phyloP scores from a whole-genome alignment of 2,888 invertebrate species.

The Rhodophaea formosa region DNA sequence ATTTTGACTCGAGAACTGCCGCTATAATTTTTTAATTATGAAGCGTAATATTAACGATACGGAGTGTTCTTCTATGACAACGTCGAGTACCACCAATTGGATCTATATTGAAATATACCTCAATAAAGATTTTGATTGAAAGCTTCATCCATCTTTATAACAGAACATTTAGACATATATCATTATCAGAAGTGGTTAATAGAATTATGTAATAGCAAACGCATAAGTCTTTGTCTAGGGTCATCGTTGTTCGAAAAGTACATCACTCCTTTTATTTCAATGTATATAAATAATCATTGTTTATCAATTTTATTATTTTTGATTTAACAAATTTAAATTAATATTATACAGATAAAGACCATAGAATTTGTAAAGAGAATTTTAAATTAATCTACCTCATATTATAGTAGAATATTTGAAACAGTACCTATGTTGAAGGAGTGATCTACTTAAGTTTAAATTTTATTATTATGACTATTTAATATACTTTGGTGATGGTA shows the following conservation, averaged over 20 bases:
- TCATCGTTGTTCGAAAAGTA: background rate
- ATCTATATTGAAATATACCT: too few species aligned
- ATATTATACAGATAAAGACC: background rate
- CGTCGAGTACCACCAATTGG: too few species aligned
- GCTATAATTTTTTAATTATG: too few species aligned
- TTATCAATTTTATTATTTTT: background rate
- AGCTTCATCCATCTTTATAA: too few species aligned
- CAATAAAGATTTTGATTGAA: too few species aligned
- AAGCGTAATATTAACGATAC: too few species aligned
- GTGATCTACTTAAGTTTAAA: constrained; percentile 1
- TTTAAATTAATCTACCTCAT: constrained; percentile 11
- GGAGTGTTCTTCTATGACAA: too few species aligned
- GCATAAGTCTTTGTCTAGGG: too few species aligned
- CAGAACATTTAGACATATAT: too few species aligned
- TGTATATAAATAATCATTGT: background rate
- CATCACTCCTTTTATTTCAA: background rate
- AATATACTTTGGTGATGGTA: background rate
- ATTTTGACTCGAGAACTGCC: too few species aligned
- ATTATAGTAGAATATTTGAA: background rate
- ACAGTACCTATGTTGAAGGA: background rate
- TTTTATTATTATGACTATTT: background rate
- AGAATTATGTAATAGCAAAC: too few species aligned
- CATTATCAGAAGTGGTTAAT: too few species aligned
- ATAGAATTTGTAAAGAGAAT: constrained; percentile 4
- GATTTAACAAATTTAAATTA: background rate